Evolutionary conservation across 2,797 vertebrate genomes (phyloP).

Genomic region (Rhinogobio ventralis): DNA sequence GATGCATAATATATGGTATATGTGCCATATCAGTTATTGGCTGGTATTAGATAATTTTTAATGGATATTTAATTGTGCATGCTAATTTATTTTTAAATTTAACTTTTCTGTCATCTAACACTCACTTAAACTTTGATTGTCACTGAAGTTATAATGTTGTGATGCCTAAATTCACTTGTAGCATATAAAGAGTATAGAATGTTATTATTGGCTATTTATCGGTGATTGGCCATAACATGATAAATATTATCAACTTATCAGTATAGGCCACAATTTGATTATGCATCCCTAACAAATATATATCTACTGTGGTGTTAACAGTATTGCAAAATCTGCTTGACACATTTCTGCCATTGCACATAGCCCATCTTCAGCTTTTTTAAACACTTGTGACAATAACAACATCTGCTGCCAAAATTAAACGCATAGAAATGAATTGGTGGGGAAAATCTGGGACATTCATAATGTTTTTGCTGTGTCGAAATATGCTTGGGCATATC

Average conservation of each 20-base stretch:
- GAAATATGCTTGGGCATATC: constrained; percentile 5
- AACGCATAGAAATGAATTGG: constrained; percentile 50
- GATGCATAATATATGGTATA: not conserved
- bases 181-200: too few relatives aligned
- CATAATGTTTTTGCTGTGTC: constrained; percentile 69
- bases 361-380: not conserved
- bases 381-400: not conserved
- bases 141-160: not conserved
- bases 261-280: not conserved
- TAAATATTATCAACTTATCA: not conserved
- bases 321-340: not conserved
- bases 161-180: not conserved
- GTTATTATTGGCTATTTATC: not conserved
- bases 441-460: constrained; percentile 71
- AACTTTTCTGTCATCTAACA: not conserved
- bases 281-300: not conserved
- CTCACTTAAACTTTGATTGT: not conserved
- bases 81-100: not conserved
- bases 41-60: not conserved
- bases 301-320: not conserved
- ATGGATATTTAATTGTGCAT: not conserved
- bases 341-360: not conserved
- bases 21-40: not conserved
- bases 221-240: not conserved
- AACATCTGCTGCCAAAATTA: constrained; percentile 35